Conservation (phyloP, 2,888 invertebrate genomes). For the Synanthedon myopaeformis region DNA sequence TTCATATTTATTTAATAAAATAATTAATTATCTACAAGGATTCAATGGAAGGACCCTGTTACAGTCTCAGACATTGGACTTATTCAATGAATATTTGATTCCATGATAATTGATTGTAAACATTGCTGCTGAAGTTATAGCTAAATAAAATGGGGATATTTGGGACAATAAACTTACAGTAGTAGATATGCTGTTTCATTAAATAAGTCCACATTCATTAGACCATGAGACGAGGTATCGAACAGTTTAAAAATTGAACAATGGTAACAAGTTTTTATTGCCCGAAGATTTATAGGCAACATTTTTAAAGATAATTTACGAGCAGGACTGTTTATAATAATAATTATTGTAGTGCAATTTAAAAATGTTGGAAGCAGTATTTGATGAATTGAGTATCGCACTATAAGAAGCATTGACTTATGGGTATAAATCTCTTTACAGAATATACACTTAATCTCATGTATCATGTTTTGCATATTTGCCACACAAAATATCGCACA, state of each 20-base stretch:
- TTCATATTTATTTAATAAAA: constrained; percentile 15
- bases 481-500: no score
- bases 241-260: constrained; percentile 23
- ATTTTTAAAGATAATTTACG: background rate
- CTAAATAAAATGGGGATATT: no score
- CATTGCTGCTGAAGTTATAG: no score
- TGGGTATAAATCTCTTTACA: no score
- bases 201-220: background rate
- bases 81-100: background rate
- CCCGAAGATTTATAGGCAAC: background rate
- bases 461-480: no score
- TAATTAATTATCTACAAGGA: constrained; percentile 40
- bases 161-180: no score
- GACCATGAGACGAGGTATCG: constrained; percentile 30
- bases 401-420: no score
- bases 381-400: no score
- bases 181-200: background rate
- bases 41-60: constrained; percentile 61
- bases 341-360: no score
- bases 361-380: no score
- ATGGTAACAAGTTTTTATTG: constrained; percentile 36
- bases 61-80: constrained; percentile 21
- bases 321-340: background rate
- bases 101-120: no score
- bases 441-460: no score